These are phyloP conservation scores for Notospermus geniculatus DNA, from an alignment of 1,140 invertebrate species.

Conservation along the genomic window DNA sequence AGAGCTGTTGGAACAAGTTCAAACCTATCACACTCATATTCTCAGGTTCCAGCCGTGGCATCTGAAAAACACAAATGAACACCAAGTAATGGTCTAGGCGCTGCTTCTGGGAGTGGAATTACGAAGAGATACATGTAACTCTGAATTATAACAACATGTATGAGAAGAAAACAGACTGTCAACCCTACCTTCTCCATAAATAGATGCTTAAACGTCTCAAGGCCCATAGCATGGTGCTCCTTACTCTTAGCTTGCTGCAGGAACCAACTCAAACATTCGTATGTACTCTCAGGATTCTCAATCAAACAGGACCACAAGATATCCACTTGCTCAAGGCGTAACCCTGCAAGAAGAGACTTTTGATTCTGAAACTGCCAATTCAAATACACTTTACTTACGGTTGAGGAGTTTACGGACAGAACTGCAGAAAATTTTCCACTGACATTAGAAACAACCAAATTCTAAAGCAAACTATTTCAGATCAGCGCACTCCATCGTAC, in stretches of 20 bases:
- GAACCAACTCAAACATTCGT: conserved; percentile 90
- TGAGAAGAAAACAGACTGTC: too few species aligned
- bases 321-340: conserved; percentile 86
- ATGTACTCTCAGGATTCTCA: conserved; percentile 74
- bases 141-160: too few species aligned
- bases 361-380: too few species aligned
- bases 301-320: conserved; percentile 87
- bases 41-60: conserved; percentile 82
- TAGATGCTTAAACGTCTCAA: conserved; percentile 81
- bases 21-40: conserved; percentile 87
- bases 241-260: conserved; percentile 78
- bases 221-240: conserved; percentile 80
- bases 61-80: conserved; percentile 42
- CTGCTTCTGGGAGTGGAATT: too few species aligned
- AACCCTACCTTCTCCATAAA: conserved; percentile 76
- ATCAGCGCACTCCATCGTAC: too few species aligned
- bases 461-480: too few species aligned
- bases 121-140: too few species aligned
- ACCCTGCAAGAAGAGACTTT: conserved; percentile 58
- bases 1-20: conserved; percentile 85
- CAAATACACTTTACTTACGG: too few species aligned
- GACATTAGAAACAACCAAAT: not conserved
- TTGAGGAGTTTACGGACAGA: not conserved
- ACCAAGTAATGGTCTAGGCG: too few species aligned
- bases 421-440: not conserved